Conservation (phyloP, 2,113 vertebrate species). For the Cyprinus carpio region DNA sequence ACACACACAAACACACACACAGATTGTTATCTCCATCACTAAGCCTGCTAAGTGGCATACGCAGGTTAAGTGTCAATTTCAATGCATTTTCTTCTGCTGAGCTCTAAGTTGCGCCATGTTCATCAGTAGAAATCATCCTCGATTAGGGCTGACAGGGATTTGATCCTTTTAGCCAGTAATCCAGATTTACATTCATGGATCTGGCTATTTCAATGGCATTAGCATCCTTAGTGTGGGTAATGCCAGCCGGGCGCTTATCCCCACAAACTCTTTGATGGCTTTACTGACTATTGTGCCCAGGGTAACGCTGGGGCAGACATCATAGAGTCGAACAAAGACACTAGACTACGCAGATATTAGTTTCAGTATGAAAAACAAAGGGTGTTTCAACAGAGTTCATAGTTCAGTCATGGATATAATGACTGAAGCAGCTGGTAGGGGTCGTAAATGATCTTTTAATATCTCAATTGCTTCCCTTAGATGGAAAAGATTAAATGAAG, state of each 20-base stretch:
- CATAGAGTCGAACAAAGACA: slow-evolving; percentile 34
- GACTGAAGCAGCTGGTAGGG: not conserved
- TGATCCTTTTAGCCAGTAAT: slow-evolving; percentile 70
- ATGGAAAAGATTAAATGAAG: not conserved
- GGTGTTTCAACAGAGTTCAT: not conserved
- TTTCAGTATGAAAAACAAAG: slow-evolving; percentile 11
- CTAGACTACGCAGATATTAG: not conserved
- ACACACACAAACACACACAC: not conserved
- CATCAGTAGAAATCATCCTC: slow-evolving; percentile 68
- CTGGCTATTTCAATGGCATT: slow-evolving; percentile 70
- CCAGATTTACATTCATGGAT: slow-evolving; percentile 77
- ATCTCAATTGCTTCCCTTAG: not conserved
- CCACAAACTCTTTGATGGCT: slow-evolving; percentile 40
- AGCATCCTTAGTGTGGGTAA: slow-evolving; percentile 64
- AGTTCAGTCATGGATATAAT: slow-evolving; percentile 13
- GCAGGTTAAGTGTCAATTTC: slow-evolving; percentile 71
- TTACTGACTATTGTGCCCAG: slow-evolving; percentile 30
- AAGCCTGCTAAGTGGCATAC: slow-evolving; percentile 59
- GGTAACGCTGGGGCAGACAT: slow-evolving; percentile 13
- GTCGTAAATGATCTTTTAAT: not conserved
- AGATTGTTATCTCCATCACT: slow-evolving; percentile 47
- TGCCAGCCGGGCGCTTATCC: slow-evolving; percentile 51
- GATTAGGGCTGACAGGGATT: slow-evolving; percentile 68
- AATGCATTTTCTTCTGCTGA: slow-evolving; percentile 67
- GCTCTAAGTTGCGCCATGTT: slow-evolving; percentile 44